These are phyloP conservation scores for Ormyrus rosae DNA, from an alignment of 2,888 invertebrate species.

Conservation along the genomic window DNA sequence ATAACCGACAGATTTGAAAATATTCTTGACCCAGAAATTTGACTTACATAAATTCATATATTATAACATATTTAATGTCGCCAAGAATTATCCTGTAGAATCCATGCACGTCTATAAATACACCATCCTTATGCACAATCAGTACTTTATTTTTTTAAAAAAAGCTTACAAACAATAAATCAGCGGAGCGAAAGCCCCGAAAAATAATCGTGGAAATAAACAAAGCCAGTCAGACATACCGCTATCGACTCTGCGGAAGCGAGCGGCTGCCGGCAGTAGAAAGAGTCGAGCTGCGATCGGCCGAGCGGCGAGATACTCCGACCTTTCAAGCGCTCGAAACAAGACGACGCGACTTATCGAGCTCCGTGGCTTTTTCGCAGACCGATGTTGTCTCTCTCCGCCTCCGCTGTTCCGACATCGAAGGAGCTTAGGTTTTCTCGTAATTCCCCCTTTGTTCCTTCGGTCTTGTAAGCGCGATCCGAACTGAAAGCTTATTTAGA, in stretches of 20 bases:
- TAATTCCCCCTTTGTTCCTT: slow-evolving; percentile 28
- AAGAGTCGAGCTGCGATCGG: slow-evolving; percentile 17
- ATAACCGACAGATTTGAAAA: no score
- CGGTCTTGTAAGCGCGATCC: background rate
- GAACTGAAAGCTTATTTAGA: background rate
- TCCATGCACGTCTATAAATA: no score
- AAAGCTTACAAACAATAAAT: no score
- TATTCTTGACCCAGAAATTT: no score
- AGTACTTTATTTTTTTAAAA: no score
- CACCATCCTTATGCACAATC: no score
- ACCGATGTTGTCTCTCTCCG: background rate
- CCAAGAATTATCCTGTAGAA: no score
- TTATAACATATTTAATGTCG: no score
- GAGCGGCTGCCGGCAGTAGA: slow-evolving; percentile 12
- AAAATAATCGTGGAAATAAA: background rate
- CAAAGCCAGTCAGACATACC: background rate
- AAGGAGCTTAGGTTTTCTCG: background rate
- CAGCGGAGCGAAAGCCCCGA: background rate
- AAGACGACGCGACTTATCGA: slow-evolving; percentile 39
- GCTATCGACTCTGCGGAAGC: no score
- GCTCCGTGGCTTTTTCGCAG: background rate
- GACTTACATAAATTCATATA: no score
- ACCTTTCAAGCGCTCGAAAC: background rate
- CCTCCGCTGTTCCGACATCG: background rate
- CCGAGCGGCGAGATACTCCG: background rate